Evolutionary conservation across 1,140 invertebrate species (phyloP).

Genomic region (Orius insidiosus): DNA sequence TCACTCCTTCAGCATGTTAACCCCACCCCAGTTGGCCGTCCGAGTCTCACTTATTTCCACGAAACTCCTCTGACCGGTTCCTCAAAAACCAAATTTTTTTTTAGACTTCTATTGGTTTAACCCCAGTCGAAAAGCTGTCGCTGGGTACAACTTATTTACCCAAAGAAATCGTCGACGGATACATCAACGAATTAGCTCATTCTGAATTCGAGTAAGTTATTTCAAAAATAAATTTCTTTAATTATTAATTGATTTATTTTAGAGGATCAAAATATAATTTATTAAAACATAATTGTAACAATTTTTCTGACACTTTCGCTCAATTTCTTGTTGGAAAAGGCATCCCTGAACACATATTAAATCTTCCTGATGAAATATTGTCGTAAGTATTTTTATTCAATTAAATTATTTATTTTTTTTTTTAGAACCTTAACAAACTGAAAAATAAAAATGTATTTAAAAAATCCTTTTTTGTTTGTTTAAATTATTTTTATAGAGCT

Average conservation of each 20-base stretch:
- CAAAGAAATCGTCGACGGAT: slow-evolving; percentile 63
- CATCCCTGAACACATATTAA: slow-evolving; percentile 71
- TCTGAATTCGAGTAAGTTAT: slow-evolving; percentile 49
- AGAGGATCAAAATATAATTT: slow-evolving; percentile 58
- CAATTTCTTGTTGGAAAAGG: slow-evolving; percentile 66
- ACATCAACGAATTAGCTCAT: slow-evolving; percentile 56
- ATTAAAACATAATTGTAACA: slow-evolving; percentile 80
- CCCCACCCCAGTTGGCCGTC: too few species aligned
- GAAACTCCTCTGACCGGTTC: neutral
- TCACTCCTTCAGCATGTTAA: too few species aligned
- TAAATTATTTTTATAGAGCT: too few species aligned
- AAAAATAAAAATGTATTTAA: slow-evolving; percentile 24
- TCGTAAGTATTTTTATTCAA: slow-evolving; percentile 34
- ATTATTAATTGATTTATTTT: slow-evolving; percentile 22
- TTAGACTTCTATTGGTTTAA: slow-evolving; percentile 30
- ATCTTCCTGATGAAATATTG: slow-evolving; percentile 62
- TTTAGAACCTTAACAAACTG: slow-evolving; percentile 35
- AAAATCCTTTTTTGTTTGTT: too few species aligned
- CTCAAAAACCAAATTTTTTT: neutral
- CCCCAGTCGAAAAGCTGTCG: slow-evolving; percentile 48
- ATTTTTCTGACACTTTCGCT: slow-evolving; percentile 68
- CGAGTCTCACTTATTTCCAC: too few species aligned
- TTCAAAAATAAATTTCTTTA: slow-evolving; percentile 8
- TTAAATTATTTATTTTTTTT: slow-evolving; percentile 16
- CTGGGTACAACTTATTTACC: slow-evolving; percentile 70